Evolutionary conservation across 1,140 invertebrate species (phyloP).

Genomic region (Drosophila ogumai): DNA sequence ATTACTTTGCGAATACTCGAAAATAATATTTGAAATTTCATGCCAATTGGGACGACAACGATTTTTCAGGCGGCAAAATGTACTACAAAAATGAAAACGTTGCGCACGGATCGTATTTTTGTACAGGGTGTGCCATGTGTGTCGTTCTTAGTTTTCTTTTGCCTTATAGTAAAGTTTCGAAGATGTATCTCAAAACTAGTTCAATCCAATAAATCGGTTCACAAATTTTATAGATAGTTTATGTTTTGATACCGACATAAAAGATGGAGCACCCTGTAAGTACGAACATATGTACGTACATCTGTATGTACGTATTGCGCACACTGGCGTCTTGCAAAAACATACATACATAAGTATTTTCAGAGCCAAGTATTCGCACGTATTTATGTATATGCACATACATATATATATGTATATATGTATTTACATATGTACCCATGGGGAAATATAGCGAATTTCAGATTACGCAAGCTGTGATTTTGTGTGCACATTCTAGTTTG

Average conservation of each 20-base stretch:
- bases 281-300: constrained; percentile 23
- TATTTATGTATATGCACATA: constrained; percentile 5
- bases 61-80: constrained; percentile 2
- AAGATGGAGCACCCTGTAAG: constrained; percentile 7
- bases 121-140: not conserved
- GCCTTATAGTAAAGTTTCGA: not conserved
- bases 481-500: constrained; percentile 49
- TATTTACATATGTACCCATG: constrained; percentile 18
- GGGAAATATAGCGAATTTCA: constrained; percentile 52
- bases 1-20: not conserved
- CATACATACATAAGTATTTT: constrained; percentile 31
- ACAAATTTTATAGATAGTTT: not conserved
- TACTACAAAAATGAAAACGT: not conserved
- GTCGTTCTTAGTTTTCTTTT: not conserved
- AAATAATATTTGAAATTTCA: constrained; percentile 1
- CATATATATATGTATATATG: constrained; percentile 11
- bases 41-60: not conserved
- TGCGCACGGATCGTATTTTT: not conserved
- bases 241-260: constrained; percentile 4
- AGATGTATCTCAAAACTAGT: not conserved
- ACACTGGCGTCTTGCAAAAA: constrained; percentile 15
- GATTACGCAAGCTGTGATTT: constrained; percentile 67
- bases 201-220: not conserved
- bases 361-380: constrained; percentile 21
- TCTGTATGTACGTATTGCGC: constrained; percentile 14